phyloP scores from a whole-genome alignment of 2,113 vertebrate species.

The Anarhynchus alexandrinus region DNA sequence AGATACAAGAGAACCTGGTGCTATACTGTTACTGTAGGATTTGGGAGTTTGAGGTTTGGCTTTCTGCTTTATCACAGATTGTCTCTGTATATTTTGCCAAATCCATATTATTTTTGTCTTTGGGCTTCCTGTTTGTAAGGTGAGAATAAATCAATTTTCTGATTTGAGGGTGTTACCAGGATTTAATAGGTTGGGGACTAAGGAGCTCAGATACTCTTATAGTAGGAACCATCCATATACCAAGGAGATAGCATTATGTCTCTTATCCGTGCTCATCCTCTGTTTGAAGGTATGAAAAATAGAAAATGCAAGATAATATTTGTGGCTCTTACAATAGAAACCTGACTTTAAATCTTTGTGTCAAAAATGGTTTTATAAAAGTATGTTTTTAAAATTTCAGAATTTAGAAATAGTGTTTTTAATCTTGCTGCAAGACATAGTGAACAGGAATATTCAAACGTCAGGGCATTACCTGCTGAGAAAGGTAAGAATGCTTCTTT shows the following conservation, averaged over 20 bases:
- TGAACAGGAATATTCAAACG: neutral
- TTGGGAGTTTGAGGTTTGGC: neutral
- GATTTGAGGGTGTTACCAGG: neutral
- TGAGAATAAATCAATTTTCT: neutral
- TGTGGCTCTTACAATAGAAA: neutral
- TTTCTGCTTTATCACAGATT: neutral
- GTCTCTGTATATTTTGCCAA: neutral
- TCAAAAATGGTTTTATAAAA: neutral
- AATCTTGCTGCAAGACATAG: neutral
- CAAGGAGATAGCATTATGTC: neutral
- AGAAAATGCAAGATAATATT: neutral
- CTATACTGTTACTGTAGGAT: neutral
- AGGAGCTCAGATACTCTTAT: neutral
- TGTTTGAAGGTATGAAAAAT: neutral
- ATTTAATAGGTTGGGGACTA: neutral
- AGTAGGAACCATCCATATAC: neutral
- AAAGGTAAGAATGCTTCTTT: constrained; percentile 73
- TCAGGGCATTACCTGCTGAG: constrained; percentile 52
- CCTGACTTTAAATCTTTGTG: neutral
- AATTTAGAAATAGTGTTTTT: neutral
- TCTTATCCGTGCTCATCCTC: neutral
- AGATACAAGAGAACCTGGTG: neutral
- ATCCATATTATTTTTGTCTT: neutral
- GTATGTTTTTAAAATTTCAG: neutral
- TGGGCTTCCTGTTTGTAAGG: neutral